Evolutionary conservation across 2,113 vertebrate species (phyloP).

Genomic region (Stercorarius parasiticus): DNA sequence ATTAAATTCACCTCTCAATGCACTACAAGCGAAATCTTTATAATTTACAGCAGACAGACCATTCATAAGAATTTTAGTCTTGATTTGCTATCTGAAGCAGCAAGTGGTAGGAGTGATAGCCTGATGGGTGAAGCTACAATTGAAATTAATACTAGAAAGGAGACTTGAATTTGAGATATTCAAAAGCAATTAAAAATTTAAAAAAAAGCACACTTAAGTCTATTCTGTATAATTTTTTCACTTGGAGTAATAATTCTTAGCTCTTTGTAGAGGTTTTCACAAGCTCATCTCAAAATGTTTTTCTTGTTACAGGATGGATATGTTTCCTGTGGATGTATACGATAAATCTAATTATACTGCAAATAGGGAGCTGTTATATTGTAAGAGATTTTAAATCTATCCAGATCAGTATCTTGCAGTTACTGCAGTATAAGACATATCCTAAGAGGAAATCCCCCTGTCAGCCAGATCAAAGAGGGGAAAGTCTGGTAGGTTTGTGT

Average conservation of each 20-base stretch:
- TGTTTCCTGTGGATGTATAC: conserved; percentile 56
- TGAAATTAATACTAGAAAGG: neutral
- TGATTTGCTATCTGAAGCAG: neutral
- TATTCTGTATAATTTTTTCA: neutral
- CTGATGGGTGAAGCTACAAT: neutral
- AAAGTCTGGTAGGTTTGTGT: neutral
- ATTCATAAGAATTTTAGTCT: neutral
- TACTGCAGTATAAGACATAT: neutral
- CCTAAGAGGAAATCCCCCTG: conserved; percentile 48
- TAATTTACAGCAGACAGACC: neutral
- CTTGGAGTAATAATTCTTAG: neutral
- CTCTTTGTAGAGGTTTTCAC: neutral
- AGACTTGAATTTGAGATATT: neutral
- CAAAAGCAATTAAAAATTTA: neutral
- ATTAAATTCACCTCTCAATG: neutral
- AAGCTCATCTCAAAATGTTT: neutral
- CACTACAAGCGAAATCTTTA: neutral
- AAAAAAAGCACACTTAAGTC: neutral
- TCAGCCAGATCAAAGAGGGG: conserved; percentile 35
- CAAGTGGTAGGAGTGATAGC: neutral
- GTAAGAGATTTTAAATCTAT: conserved; percentile 28
- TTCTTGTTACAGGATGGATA: conserved; percentile 35
- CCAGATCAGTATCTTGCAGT: conserved; percentile 29
- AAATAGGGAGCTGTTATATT: neutral
- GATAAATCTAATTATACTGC: conserved; percentile 25